Base-by-base conservation (phyloP, 2,113 vertebrate genomes). In the Scolopax mira region DNA sequence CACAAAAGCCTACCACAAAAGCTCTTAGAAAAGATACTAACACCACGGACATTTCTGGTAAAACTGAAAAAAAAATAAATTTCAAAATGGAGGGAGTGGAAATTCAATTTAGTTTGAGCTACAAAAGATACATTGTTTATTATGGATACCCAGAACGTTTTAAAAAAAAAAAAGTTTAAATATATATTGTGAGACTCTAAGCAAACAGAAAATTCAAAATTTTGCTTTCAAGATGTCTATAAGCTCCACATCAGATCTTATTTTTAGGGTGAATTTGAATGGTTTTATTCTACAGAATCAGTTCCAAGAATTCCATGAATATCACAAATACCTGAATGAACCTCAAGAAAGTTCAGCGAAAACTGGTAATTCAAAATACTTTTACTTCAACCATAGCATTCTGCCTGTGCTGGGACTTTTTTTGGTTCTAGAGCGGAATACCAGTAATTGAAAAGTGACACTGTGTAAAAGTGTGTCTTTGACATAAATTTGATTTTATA, bases 81-180 rank as follows among this genome's bases (percentile, higher is more conserved):
- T 8, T 28, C 1, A 2, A 41, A 70, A 78, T 6, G 11, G 33
- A 64, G 30, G 19, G 23, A 89, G 49, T 22, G 9, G 31, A 91
- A 89, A 87, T 52, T 31, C 17, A 39, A n/a, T 70, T 58, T 37
- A 70, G 15, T 52, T 35, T 87, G 37, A 74, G 9, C 13, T 70
- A 37, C 4, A 78, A 48, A 72, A 46, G 7, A 41, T 64, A n/a
- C 0, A 12, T 69, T 79, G 81, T 85, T 75, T 67, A 55, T 42
- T 52, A 60, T 1, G 2, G 30, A 60, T 33, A 72, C 0, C 3
- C 23, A 30, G 37, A 74, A 44, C 0, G 6, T 6, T 22, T 5
- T 5, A 11, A 48, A 48, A 48, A 4, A 18, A 51, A 35, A 51
- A 55, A n/a, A 7, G 2, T 31, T 48, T 60, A 28, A 60, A 44